phyloP scores from a whole-genome alignment of 2,888 invertebrate species.

The Halictus ligatus region DNA sequence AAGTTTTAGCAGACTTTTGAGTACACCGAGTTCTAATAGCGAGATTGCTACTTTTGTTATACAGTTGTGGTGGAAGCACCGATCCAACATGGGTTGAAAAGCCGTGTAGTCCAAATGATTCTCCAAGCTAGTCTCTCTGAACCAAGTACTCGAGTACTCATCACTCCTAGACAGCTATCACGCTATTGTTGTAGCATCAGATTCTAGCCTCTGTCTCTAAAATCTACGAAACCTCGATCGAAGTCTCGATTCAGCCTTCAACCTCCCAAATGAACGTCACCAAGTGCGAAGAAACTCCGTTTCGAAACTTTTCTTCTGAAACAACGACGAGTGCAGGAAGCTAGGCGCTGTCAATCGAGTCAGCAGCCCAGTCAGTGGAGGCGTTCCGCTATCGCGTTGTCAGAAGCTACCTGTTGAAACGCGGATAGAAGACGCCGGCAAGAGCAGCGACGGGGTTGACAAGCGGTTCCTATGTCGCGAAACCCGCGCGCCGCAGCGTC shows the following conservation, averaged over 20 bases:
- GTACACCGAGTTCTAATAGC: not conserved
- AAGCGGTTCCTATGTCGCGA: constrained; percentile 59
- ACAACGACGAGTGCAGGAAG: not conserved
- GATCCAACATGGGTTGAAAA: too few relatives aligned
- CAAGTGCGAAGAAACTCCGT: not conserved
- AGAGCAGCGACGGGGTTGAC: constrained; percentile 67
- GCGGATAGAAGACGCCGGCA: constrained; percentile 58
- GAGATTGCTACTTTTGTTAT: not conserved
- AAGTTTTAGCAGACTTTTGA: too few relatives aligned
- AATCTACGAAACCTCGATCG: not conserved
- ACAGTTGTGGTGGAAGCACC: too few relatives aligned
- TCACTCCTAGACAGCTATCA: too few relatives aligned
- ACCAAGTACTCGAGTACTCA: too few relatives aligned
- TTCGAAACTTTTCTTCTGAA: not conserved
- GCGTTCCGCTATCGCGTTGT: constrained; percentile 75
- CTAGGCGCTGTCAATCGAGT: not conserved
- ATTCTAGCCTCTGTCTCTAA: not conserved
- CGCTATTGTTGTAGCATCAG: too few relatives aligned
- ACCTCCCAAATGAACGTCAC: not conserved
- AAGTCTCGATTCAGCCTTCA: not conserved
- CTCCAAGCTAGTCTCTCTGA: too few relatives aligned
- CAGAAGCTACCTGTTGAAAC: constrained; percentile 77
- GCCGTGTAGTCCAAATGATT: too few relatives aligned
- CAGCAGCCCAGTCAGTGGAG: constrained; percentile 56
- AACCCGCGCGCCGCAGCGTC: constrained; percentile 57